These are phyloP conservation scores for Balaeniceps rex DNA, from an alignment of 2,113 vertebrate species.

Conservation along the genomic window DNA sequence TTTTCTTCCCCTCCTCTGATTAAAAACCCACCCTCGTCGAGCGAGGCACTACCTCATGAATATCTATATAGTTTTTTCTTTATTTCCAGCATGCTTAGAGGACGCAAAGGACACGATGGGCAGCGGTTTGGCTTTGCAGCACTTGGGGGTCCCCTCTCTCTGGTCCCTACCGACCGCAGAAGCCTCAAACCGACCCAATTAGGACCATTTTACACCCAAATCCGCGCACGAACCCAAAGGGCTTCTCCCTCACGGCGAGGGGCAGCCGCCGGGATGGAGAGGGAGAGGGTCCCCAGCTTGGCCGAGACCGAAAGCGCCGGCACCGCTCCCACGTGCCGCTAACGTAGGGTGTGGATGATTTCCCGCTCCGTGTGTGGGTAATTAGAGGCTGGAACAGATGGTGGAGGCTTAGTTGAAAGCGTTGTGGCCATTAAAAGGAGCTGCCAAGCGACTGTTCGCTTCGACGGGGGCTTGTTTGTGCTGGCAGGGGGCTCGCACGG, in stretches of 20 bases:
- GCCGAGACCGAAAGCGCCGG: rapidly evolving
- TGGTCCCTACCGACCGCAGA: rapidly evolving
- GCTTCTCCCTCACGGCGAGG: rapidly evolving
- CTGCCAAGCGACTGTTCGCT: not conserved
- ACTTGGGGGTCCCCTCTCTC: no score
- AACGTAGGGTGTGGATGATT: not conserved
- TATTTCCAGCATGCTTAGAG: not conserved
- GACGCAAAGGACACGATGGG: not conserved
- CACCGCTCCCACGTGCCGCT: rapidly evolving
- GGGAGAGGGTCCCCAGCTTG: not conserved
- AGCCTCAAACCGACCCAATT: rapidly evolving
- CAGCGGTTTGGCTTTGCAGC: not conserved
- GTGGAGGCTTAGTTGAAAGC: not conserved
- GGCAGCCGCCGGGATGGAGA: not conserved
- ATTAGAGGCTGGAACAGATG: slow-evolving; percentile 33
- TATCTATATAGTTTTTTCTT: not conserved
- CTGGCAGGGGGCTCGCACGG: not conserved
- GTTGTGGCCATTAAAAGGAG: not conserved
- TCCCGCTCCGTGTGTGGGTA: not conserved
- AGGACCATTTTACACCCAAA: not conserved
- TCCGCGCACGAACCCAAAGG: rapidly evolving
- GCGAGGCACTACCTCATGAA: not conserved
- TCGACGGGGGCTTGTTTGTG: not conserved
- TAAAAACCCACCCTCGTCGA: not conserved
- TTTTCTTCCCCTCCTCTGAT: not conserved